Evolutionary conservation across 2,113 vertebrate species (phyloP), one percentile per base, ranked within the genome.

Genomic region (Colossoma macropomum): DNA sequence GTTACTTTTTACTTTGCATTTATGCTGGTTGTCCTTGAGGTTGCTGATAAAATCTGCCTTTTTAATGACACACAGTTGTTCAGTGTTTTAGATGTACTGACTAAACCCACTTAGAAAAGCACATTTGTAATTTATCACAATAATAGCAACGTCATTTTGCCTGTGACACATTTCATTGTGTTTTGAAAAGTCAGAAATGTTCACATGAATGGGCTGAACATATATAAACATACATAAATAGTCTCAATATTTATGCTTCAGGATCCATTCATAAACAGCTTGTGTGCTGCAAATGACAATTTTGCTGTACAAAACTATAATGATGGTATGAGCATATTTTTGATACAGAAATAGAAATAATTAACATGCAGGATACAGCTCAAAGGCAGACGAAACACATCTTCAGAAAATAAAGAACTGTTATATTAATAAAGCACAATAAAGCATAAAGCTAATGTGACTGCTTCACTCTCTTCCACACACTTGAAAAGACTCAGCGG

Each of bases 401-500:
- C n/a, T n/a, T 38, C 3, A 38, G 34, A 7, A 38, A 38, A 38
- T 38, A 4, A 7, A 38, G 34, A 54, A 54, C 48, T 7, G 48
- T 50, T 27, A 27, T 38, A 7, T 82, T 85, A 80, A 41, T 52
- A 72, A 68, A 41, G 60, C 75, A 63, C 66, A 63, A 83, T 82
- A 68, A 50, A 50, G 65, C 62, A 72, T 59, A 21, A 59, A n/a
- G 38, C 77, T 80, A 34, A 82, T 27, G 70, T 15, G 56, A 65
- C 13, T 73, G 30, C 62, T 77, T 62, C 81, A 23, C 54, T 75
- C 72, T 77, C 62, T 38, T 81, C 63, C 72, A 80, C 79, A 75
- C 87, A 84, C 82, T 71, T 85, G 79, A 80, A 32, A 77, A 60
- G 73, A 65, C 77, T 73, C 59, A 68, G 66, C 27, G 73, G 76